A percentile compares a stretch with the other conserved stretches of the same genome.
Evolutionary conservation across 2,113 vertebrate genomes (phyloP).

Genomic region (Bos javanicus): DNA sequence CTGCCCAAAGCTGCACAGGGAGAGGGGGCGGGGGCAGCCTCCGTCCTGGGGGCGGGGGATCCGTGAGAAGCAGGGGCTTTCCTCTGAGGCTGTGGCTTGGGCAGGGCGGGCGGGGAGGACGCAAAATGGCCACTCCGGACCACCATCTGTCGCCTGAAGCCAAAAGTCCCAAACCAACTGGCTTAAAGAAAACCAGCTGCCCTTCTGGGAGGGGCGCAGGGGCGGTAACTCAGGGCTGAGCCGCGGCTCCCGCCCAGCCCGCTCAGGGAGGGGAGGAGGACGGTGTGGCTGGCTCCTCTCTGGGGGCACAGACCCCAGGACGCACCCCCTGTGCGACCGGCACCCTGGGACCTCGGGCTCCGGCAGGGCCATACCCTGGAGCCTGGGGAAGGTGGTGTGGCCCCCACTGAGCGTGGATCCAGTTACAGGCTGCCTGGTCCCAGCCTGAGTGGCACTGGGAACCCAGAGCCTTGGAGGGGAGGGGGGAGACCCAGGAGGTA

Average conservation of each 20-base stretch:
- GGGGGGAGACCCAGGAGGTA: neutral
- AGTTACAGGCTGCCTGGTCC: neutral
- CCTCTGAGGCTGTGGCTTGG: neutral
- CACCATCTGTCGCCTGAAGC: constrained; percentile 76
- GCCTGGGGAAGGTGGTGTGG: neutral
- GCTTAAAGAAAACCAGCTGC: neutral
- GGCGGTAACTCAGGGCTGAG: neutral
- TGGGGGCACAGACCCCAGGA: neutral
- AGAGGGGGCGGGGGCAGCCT: neutral
- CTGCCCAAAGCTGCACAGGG: neutral
- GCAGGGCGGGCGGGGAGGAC: neutral
- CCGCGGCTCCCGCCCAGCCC: fast-evolving
- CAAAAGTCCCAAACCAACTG: constrained; percentile 62
- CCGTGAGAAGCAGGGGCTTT: neutral
- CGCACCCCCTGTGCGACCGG: fast-evolving
- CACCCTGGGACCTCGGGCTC: neutral
- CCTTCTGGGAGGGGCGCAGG: neutral
- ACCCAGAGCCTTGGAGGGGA: neutral
- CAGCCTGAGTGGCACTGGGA: neutral
- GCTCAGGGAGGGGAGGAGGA: neutral
- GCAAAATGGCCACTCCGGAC: constrained; percentile 14
- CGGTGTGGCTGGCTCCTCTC: neutral
- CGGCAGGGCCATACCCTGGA: neutral
- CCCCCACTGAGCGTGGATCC: neutral
- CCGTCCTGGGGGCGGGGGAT: neutral